A percentile compares a stretch with the other conserved stretches of the same genome.
Evolutionary conservation across 2,888 invertebrate genomes (phyloP).

Genomic region (Pristionchus maxplancki): DNA sequence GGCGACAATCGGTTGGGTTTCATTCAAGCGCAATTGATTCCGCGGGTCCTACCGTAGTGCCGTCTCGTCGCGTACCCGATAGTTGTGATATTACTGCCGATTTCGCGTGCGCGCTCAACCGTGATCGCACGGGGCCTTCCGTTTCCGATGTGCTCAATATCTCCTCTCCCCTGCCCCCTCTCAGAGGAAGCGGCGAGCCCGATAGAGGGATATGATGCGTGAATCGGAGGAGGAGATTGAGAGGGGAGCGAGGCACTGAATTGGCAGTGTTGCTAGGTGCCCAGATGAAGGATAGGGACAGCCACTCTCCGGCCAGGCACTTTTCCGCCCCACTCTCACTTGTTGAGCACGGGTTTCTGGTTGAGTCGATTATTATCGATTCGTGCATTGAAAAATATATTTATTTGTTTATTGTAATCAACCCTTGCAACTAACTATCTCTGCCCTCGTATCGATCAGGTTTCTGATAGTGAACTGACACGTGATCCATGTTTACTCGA

Average conservation of each 20-base stretch:
- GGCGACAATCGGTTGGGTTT: neutral
- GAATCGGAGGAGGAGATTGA: constrained; percentile 1
- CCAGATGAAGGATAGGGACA: neutral
- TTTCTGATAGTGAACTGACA: neutral
- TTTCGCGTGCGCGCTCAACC: neutral
- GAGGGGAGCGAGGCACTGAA: neutral
- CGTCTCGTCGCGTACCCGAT: neutral
- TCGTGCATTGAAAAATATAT: neutral
- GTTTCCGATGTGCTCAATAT: constrained; percentile 42
- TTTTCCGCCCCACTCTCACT: neutral
- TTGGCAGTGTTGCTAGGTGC: constrained; percentile 39
- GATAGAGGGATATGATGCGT: constrained; percentile 46
- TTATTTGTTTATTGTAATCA: neutral
- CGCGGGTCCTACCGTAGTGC: constrained; percentile 11
- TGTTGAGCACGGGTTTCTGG: neutral
- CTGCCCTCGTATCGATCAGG: neutral
- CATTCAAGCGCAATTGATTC: constrained; percentile 33
- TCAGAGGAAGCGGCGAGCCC: neutral
- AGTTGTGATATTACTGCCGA: constrained; percentile 44
- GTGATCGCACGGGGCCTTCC: neutral
- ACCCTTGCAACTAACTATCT: neutral
- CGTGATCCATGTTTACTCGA: neutral
- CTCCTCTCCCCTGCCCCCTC: neutral
- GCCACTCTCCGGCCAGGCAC: neutral
- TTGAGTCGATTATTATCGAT: neutral